Percentiles rank a stretch among this genome's conserved stretches.
Conservation (phyloP, 2,797 vertebrate genomes). For the Arctocebus calabarensis region DNA sequence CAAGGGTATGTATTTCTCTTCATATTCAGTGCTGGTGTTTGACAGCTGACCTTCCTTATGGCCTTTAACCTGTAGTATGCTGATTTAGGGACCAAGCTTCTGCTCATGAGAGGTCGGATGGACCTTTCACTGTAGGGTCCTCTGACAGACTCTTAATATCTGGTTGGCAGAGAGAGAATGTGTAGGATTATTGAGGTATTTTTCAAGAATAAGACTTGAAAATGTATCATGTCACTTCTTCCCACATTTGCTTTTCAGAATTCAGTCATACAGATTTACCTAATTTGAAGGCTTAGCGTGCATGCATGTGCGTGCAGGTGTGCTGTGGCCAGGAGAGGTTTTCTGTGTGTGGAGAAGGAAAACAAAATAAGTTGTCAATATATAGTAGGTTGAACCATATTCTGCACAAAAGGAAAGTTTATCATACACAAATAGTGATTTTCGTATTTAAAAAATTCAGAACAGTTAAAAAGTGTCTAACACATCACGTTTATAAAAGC, state of each 20-base stretch:
- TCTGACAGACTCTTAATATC: neutral
- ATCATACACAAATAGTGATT: neutral
- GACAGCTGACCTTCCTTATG: neutral
- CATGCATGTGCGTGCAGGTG: neutral
- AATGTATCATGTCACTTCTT: neutral
- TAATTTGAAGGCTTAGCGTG: neutral
- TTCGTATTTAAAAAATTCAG: neutral
- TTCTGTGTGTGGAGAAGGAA: neutral
- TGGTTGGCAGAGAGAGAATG: neutral
- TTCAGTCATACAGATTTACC: neutral
- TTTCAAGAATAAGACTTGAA: neutral
- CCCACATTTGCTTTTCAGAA: neutral
- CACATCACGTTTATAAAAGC: neutral
- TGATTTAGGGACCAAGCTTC: neutral
- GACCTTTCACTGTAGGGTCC: neutral
- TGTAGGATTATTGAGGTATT: neutral
- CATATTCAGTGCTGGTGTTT: neutral
- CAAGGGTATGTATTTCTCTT: neutral
- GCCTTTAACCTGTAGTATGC: neutral
- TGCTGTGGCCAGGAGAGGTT: neutral
- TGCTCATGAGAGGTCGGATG: neutral
- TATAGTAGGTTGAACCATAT: neutral
- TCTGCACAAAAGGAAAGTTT: neutral
- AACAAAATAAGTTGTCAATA: neutral
- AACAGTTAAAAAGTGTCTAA: neutral